Percentiles rank a stretch among this genome's conserved stretches.
Conservation (phyloP, 2,888 invertebrate species). For the Thymelicus acteon region DNA sequence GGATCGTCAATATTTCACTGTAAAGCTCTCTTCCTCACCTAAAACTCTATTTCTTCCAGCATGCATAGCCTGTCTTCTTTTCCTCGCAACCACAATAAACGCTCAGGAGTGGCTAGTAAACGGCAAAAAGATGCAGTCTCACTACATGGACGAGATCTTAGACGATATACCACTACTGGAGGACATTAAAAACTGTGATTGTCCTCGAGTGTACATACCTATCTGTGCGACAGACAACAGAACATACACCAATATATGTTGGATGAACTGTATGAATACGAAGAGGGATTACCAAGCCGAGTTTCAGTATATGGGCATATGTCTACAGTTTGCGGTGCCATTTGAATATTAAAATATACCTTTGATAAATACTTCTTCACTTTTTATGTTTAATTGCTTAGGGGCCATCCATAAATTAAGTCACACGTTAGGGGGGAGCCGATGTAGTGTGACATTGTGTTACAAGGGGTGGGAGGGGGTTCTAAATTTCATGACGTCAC, state of each 20-base stretch:
- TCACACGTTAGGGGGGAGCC: no score
- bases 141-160: conserved; percentile 32
- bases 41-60: background rate
- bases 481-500: no score
- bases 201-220: conserved; percentile 62
- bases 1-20: no score
- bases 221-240: conserved; percentile 57
- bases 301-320: conserved; percentile 45
- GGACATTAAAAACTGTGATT: conserved; percentile 47
- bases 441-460: no score
- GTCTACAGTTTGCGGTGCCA: conserved; percentile 43
- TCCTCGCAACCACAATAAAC: background rate
- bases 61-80: background rate
- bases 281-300: conserved; percentile 20
- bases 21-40: no score
- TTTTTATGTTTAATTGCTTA: no score
- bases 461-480: no score
- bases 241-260: conserved; percentile 54
- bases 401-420: no score
- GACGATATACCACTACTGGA: conserved; percentile 43
- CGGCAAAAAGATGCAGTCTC: conserved; percentile 38
- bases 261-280: conserved; percentile 48
- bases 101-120: background rate
- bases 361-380: no score
- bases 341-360: conserved; percentile 40